A percentile compares a stretch with the other conserved stretches of the same genome.
Evolutionary conservation across 2,797 vertebrate species (phyloP).

Genomic region (Cossypha dichroa): DNA sequence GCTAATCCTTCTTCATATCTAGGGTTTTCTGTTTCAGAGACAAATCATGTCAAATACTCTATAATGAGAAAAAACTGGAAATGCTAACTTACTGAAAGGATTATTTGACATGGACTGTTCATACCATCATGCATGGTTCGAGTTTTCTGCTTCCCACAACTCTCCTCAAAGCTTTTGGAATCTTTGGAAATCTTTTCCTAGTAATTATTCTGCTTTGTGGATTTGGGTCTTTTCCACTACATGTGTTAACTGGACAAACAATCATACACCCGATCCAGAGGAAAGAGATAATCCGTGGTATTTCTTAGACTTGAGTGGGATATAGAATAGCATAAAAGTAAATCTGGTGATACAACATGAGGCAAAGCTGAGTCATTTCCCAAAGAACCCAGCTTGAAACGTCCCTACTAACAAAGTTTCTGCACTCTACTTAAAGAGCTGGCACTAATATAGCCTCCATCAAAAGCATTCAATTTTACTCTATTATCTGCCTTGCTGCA

Average conservation of each 20-base stretch:
- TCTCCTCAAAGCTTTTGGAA: background rate
- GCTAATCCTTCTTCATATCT: constrained; percentile 15
- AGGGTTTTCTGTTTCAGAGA: constrained; percentile 1
- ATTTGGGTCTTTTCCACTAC: background rate
- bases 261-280: background rate
- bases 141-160: constrained; percentile 18
- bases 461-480: background rate
- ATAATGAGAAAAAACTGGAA: constrained; percentile 23
- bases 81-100: background rate
- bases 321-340: constrained; percentile 4
- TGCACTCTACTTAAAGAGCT: background rate
- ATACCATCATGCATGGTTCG: background rate
- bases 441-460: background rate
- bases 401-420: background rate
- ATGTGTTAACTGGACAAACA: background rate
- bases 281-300: background rate
- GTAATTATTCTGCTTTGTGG: background rate
- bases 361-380: background rate
- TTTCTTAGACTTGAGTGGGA: background rate
- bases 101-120: background rate
- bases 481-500: background rate
- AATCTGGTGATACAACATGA: background rate
- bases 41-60: background rate
- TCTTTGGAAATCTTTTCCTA: background rate
- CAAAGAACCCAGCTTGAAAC: background rate